These are phyloP conservation scores for Zaprionus capensis DNA, from an alignment of 1,140 invertebrate genomes.

Conservation along the genomic window DNA sequence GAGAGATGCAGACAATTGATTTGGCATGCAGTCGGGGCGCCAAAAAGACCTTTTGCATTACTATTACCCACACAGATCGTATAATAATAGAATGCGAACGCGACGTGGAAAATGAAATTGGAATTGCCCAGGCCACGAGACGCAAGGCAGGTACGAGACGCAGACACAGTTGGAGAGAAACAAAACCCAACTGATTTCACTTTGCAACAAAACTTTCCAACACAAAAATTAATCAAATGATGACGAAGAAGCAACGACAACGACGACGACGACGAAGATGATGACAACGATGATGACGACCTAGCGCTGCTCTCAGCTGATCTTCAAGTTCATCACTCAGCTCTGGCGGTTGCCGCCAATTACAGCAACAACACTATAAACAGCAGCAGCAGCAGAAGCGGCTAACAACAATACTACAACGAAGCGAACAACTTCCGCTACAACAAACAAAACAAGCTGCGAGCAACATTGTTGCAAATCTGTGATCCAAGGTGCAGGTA, in stretches of 20 bases:
- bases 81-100: slow-evolving; percentile 65
- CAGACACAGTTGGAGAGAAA: slow-evolving; percentile 44
- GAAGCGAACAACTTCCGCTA: slow-evolving; percentile 71
- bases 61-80: slow-evolving; percentile 26
- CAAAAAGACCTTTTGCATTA: slow-evolving; percentile 66
- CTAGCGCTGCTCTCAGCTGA: slow-evolving; percentile 47
- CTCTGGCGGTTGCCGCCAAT: slow-evolving; percentile 26
- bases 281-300: slow-evolving; percentile 36
- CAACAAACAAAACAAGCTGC: slow-evolving; percentile 38
- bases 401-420: slow-evolving; percentile 48
- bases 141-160: not conserved
- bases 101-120: slow-evolving; percentile 72
- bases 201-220: slow-evolving; percentile 66
- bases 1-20: slow-evolving; percentile 55
- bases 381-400: slow-evolving; percentile 4
- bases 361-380: slow-evolving; percentile 26
- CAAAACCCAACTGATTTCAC: slow-evolving; percentile 68
- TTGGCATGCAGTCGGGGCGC: slow-evolving; percentile 66
- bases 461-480: slow-evolving; percentile 71
- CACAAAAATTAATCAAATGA: slow-evolving; percentile 75
- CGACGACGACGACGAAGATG: slow-evolving; percentile 9
- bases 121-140: slow-evolving; percentile 32
- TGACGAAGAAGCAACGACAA: slow-evolving; percentile 49
- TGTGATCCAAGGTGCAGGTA: slow-evolving; percentile 53
- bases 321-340: slow-evolving; percentile 73